Base-by-base conservation (phyloP, 23 tunicate species). In the Pegea sp. region DNA sequence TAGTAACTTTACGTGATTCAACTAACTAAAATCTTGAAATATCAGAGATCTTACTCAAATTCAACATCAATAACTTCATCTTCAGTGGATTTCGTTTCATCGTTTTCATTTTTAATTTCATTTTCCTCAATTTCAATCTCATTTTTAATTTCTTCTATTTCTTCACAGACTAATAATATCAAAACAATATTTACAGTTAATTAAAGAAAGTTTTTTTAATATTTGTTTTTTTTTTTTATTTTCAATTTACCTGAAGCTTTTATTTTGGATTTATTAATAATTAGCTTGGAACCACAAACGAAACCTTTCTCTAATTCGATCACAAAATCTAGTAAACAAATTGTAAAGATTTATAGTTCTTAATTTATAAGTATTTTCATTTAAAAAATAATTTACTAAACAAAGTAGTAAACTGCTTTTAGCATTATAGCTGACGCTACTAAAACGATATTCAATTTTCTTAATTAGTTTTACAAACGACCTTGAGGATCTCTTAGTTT, bases 401-500 rank as follows among this genome's bases (percentile, higher is more conserved):
- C 18, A 16, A 6, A 6, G 55, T 50, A 13, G 20, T 20, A 18
- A 18, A n/a, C n/a, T n/a, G n/a, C n/a, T n/a, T n/a, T n/a, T n/a
- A n/a, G n/a, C n/a, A n/a, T n/a, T n/a, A n/a, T n/a, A n/a, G n/a
- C n/a, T n/a, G n/a, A n/a, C n/a, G n/a, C n/a, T n/a, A n/a, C n/a
- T n/a, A n/a, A n/a, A n/a, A n/a, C n/a, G n/a, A n/a, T n/a, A n/a
- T n/a, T n/a, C n/a, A n/a, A n/a, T n/a, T n/a, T n/a, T n/a, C n/a
- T n/a, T n/a, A n/a, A n/a, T n/a, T n/a, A n/a, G n/a, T n/a, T n/a
- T n/a, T n/a, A n/a, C n/a, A n/a, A n/a, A n/a, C n/a, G 25, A 52
- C 75, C 92, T 64, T 66, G 38, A 0, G 77, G 77, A 34, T 70
- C 46, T 48, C 92, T 51, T 1, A 70, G 60, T 29, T 31, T 42